Percentiles rank a stretch among this genome's conserved stretches.
These are phyloP conservation scores for Bergia sp. DNA, from an alignment of 92 coral and sea anemone species.

Conservation along the genomic window DNA sequence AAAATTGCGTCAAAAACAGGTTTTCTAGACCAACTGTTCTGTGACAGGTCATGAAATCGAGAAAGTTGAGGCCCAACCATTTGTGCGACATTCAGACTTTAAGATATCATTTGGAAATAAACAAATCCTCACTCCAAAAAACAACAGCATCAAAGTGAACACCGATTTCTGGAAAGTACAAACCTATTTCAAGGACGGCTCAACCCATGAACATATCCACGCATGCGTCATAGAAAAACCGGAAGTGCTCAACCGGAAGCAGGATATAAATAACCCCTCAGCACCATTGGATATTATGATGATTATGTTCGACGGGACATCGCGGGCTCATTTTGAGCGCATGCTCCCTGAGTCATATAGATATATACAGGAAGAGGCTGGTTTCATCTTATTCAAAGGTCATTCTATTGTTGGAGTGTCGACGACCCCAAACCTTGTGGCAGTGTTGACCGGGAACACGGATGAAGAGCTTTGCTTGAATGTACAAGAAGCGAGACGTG, in stretches of 20 bases:
- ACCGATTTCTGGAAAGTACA: slow-evolving; percentile 60
- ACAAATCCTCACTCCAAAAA: slow-evolving; percentile 7
- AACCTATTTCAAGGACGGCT: slow-evolving; percentile 37
- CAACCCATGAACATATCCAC: slow-evolving; percentile 54
- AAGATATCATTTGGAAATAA: slow-evolving; percentile 16
- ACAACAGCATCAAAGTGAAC: background rate
- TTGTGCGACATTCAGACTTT: slow-evolving; percentile 8
- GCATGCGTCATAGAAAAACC: slow-evolving; percentile 69
- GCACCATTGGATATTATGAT: slow-evolving; percentile 70
- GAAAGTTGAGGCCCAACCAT: slow-evolving; percentile 13
- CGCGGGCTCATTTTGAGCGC: slow-evolving; percentile 81
- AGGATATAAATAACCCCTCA: slow-evolving; percentile 1
- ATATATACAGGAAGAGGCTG: slow-evolving; percentile 55
- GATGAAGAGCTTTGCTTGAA: slow-evolving; percentile 37
- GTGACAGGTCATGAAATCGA: background rate
- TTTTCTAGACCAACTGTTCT: background rate
- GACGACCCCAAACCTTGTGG: slow-evolving; percentile 68
- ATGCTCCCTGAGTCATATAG: slow-evolving; percentile 64
- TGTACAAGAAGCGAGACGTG: slow-evolving; percentile 65
- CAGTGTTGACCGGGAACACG: slow-evolving; percentile 67
- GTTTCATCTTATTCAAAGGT: slow-evolving; percentile 61
- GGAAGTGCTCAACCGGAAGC: slow-evolving; percentile 62
- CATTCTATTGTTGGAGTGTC: slow-evolving; percentile 74
- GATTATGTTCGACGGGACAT: slow-evolving; percentile 68
- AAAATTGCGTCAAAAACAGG: background rate